Evolutionary conservation across 2,888 invertebrate genomes (phyloP), one percentile per base, ranked within the genome.

Genomic region (Drosophila merina): DNA sequence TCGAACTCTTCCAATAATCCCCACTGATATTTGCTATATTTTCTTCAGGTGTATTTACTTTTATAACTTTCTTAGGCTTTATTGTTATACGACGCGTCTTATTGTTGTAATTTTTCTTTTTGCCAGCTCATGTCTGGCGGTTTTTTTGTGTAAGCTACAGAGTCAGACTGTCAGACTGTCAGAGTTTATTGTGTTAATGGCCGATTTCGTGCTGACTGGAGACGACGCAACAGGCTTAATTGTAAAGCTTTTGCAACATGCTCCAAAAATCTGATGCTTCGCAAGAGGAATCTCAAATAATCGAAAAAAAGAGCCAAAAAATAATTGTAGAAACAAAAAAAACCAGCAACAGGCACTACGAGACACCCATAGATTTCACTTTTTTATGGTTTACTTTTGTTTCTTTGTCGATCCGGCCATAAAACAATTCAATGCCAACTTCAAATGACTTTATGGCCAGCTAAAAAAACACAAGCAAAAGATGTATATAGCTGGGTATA

Each of bases 131-230:
- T 67, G 57, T 50, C 62, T 57, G 57, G 49, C 40, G 14, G 56
- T 31, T 30, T 51, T 59, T 52, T 38, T 47, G 20, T 36, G 25
- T 33, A 31, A 38, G 36, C 56, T 55, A 45, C 49, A 48, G 20
- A 57, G 50, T 49, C 72, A 36, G 36, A 36, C 4, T 10, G 33
- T 4, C 33, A 50, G 67, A 54, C 67, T 69, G 59, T n/a, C 77
- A 66, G 86, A 81, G 81, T 81, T 81, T 86, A 81, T 64, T 81
- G 76, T 81, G 86, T 83, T 81, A 81, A 81, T 86, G 80, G 75
- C 64, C 71, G 71, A 66, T 77, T 86, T 75, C 73, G 62, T 60
- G 82, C 79, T 79, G 71, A 71, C 73, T 78, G 55, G 55, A 47
- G 44, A 8, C 44, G 50, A 72, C 72, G 73, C 74, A 72, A 72